Percentiles rank a stretch among this genome's conserved stretches.
These are phyloP conservation scores for Ctenomys sociabilis DNA, from an alignment of 2,113 vertebrate genomes.

Conservation along the genomic window DNA sequence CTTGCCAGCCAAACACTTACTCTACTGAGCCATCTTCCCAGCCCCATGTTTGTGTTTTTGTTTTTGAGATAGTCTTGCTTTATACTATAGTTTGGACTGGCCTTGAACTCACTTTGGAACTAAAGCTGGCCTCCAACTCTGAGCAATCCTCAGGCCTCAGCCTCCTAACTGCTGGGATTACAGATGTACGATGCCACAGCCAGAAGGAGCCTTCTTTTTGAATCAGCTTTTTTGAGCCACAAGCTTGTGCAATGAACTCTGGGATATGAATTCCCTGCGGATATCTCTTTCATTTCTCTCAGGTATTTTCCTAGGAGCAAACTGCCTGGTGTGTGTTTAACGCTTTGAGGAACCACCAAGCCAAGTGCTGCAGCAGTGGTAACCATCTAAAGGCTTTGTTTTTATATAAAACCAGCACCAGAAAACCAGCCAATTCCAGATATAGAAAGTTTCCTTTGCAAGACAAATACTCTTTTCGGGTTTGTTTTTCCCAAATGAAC, in stretches of 20 bases:
- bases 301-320: not conserved
- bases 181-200: not conserved
- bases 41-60: too few relatives aligned
- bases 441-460: slow-evolving; percentile 15
- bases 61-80: not conserved
- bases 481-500: not conserved
- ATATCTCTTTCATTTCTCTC: not conserved
- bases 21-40: too few relatives aligned
- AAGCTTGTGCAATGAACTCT: not conserved
- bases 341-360: not conserved
- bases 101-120: not conserved
- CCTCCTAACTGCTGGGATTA: not conserved
- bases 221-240: not conserved
- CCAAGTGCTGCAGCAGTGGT: not conserved
- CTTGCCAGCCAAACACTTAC: too few relatives aligned
- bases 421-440: not conserved
- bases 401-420: slow-evolving; percentile 4
- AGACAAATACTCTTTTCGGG: not conserved
- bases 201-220: not conserved
- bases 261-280: not conserved
- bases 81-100: not conserved
- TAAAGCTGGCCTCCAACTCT: not conserved
- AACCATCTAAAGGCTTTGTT: not conserved
- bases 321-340: not conserved
- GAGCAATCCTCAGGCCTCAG: not conserved